Evolutionary conservation across 2,113 vertebrate species (phyloP).

Genomic region (Empidonax traillii): DNA sequence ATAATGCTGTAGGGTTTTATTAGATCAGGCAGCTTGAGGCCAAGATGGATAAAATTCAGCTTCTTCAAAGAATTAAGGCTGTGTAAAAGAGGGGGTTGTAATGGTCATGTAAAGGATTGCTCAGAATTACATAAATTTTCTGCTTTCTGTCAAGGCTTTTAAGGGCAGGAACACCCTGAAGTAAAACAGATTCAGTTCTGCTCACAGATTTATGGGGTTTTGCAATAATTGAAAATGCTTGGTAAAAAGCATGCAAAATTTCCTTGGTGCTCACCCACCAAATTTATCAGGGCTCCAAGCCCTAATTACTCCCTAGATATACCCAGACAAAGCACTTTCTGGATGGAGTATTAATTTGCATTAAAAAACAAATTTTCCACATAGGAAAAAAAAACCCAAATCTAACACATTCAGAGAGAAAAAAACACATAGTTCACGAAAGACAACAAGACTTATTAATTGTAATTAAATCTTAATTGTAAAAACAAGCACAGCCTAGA

Average conservation of each 20-base stretch:
- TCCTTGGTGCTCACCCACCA: neutral
- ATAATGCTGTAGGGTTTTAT: neutral
- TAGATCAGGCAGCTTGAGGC: neutral
- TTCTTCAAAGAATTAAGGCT: conserved; percentile 2
- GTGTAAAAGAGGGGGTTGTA: neutral
- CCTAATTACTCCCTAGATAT: neutral
- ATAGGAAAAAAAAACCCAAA: neutral
- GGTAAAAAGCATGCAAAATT: neutral
- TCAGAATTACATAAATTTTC: neutral
- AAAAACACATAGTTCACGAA: neutral
- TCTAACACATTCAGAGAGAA: neutral
- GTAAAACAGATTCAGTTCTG: neutral
- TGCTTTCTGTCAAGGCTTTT: conserved; percentile 3
- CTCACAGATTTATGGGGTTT: neutral
- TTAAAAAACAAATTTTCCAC: neutral
- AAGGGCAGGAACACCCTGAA: neutral
- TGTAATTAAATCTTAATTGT: neutral
- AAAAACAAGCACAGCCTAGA: neutral
- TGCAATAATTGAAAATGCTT: neutral
- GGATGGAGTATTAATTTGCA: neutral
- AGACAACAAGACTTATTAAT: neutral
- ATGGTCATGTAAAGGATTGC: neutral
- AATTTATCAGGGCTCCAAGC: neutral
- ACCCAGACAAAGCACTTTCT: neutral
- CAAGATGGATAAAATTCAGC: neutral